Evolutionary conservation across 2,888 invertebrate genomes (phyloP), one percentile per base, ranked within the genome.

Genomic region (Norana najaformis): DNA sequence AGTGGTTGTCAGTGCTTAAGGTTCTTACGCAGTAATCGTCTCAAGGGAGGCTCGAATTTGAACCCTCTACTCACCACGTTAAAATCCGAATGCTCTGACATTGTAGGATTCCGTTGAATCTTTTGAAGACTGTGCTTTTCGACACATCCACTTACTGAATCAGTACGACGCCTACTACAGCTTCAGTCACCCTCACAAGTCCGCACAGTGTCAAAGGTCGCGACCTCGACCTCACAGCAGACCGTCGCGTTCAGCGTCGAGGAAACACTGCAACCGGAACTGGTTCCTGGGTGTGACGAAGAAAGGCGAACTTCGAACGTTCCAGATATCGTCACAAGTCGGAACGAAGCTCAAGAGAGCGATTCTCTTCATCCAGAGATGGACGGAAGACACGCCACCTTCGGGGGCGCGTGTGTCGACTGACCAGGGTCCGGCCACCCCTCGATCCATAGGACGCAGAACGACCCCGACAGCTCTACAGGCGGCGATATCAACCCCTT

Each of bases 331-430:
- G 36, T 36, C 85, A 23, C 13, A 36, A 35, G 85, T 23, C 0
- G 85, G 23, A 37, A 23, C 37, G 85, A 35, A 37, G 37, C 85
- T 37, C 13, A 85, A 85, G 18, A 1, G 85, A 85, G 5, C 36
- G 35, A 85, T 85, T 8, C 85, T 85, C 85, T 85, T 85, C 85
- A 85, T 85, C 23, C 85, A 85, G 23, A 35, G 85, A 36, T 85
- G 85, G 85, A 36, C 85, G 20, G 37, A 37, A 18, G 85, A 85
- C 18, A 16, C 85, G 30, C 30, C 69, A 30, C 11, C 2, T 6
- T 69, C 69, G 16, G n/a, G 69, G 3, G 23, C 23, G 6, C 69
- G 8, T 69, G 30, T 11, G 69, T 69, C 69, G 47, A 47, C 23
- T n/a, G 69, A 69, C n/a, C 8, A 11, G 69, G 69, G 11, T n/a